phyloP scores from a whole-genome alignment of 1,140 invertebrate species.

The Hydropsyche tenuis region DNA sequence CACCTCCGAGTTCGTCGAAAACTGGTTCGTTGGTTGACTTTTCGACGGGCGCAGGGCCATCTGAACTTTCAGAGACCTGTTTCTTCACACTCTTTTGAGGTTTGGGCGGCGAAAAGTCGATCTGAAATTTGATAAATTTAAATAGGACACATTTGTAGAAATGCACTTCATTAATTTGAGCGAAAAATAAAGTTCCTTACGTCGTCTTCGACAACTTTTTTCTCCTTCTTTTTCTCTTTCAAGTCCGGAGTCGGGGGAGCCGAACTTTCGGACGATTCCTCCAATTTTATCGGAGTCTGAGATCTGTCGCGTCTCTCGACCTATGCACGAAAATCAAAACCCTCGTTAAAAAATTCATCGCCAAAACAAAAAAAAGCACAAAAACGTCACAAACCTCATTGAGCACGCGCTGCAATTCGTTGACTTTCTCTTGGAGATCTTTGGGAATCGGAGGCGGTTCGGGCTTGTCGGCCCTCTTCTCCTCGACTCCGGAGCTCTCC shows the following conservation, averaged over 20 bases:
- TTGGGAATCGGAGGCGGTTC: slow-evolving; percentile 52
- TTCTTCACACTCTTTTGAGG: slow-evolving; percentile 19
- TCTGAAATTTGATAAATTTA: not conserved
- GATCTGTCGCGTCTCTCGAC: slow-evolving; percentile 57
- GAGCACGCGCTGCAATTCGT: slow-evolving; percentile 59
- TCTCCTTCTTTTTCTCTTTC: slow-evolving; percentile 60
- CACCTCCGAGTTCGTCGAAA: slow-evolving; percentile 17
- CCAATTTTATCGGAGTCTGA: slow-evolving; percentile 42
- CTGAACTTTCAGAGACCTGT: slow-evolving; percentile 8
- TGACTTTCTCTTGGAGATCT: slow-evolving; percentile 60
- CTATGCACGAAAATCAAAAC: slow-evolving; percentile 45
- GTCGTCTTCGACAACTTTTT: slow-evolving; percentile 58
- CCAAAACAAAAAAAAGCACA: not conserved
- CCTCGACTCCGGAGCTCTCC: slow-evolving; percentile 55
- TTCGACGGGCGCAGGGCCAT: not conserved
- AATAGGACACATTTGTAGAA: not conserved
- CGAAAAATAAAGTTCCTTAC: slow-evolving; percentile 40
- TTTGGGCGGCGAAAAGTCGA: not conserved
- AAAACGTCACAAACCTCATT: slow-evolving; percentile 55
- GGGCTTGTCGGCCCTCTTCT: slow-evolving; percentile 51
- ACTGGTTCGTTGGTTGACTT: not conserved
- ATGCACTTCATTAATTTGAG: slow-evolving; percentile 13
- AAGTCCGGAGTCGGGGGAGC: slow-evolving; percentile 53
- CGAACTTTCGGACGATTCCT: slow-evolving; percentile 15
- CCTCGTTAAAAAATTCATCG: not conserved